Evolutionary conservation across 2,888 invertebrate genomes (phyloP).

Genomic region (Philhelius pedissequus): DNA sequence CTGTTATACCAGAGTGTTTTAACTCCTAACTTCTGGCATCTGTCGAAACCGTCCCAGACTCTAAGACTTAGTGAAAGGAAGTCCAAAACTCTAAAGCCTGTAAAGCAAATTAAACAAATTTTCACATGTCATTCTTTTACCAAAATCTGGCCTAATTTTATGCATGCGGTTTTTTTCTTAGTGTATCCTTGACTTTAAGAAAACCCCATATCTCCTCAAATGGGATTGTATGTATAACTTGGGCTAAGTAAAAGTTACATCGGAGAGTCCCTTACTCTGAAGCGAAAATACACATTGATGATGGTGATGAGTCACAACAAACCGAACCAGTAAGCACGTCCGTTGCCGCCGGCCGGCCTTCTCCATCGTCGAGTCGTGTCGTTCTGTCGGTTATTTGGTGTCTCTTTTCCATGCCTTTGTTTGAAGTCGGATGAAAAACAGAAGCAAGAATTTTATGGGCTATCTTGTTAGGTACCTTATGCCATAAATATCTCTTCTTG

Average conservation of each 20-base stretch:
- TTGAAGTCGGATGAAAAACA: conserved; percentile 19
- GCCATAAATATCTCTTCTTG: conserved; percentile 18
- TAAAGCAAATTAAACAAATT: too few relatives aligned
- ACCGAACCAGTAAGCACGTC: conserved; percentile 5
- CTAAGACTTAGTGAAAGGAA: too few relatives aligned
- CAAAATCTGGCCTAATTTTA: too few relatives aligned
- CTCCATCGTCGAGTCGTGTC: not conserved
- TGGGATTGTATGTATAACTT: conserved; percentile 3
- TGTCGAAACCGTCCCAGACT: too few relatives aligned
- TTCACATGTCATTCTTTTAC: too few relatives aligned
- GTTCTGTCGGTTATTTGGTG: not conserved
- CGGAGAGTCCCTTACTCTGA: not conserved
- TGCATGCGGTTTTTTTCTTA: not conserved
- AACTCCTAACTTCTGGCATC: too few relatives aligned
- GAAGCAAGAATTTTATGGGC: conserved; percentile 40
- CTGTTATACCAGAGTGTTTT: too few relatives aligned
- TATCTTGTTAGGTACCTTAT: conserved; percentile 47
- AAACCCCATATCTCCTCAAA: conserved; percentile 5
- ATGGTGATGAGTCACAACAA: conserved; percentile 42
- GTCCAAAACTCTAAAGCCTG: too few relatives aligned
- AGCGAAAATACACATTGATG: conserved; percentile 22
- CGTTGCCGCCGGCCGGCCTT: not conserved
- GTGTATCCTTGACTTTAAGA: conserved; percentile 20
- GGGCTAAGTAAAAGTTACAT: not conserved
- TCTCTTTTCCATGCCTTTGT: not conserved